Evolutionary conservation across 2,113 vertebrate genomes (phyloP).

Genomic region (Psittacula cyanocephala): DNA sequence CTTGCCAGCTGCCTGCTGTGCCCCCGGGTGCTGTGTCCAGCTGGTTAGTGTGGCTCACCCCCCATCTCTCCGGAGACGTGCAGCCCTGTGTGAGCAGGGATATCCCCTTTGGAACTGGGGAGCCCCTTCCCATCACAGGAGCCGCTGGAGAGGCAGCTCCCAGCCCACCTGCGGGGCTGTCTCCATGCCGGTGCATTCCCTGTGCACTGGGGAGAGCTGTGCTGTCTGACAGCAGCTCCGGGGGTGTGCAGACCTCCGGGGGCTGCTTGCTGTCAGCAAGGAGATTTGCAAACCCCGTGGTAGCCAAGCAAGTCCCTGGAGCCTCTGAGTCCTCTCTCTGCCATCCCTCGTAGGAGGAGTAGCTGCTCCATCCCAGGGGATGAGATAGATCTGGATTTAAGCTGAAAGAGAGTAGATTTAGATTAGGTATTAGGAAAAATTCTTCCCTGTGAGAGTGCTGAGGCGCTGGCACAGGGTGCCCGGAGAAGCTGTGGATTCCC

Average conservation of each 20-base stretch:
- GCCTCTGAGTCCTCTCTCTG: neutral
- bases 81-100: neutral
- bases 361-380: rapidly evolving
- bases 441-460: neutral
- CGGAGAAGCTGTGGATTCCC: neutral
- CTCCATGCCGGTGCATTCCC: neutral
- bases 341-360: neutral
- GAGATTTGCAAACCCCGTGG: neutral
- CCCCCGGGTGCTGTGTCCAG: neutral
- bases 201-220: neutral
- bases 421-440: neutral
- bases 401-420: neutral
- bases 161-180: neutral
- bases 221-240: rapidly evolving
- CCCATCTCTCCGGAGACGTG: rapidly evolving
- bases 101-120: neutral
- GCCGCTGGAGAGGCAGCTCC: neutral
- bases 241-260: neutral
- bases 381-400: neutral
- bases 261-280: neutral
- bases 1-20: neutral
- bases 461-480: neutral
- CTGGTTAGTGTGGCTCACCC: neutral
- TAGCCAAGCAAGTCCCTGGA: neutral
- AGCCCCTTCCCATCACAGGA: neutral